Evolutionary conservation across 1,140 invertebrate species (phyloP), one percentile per base, ranked within the genome.

Genomic region (Sitophilus oryzae): DNA sequence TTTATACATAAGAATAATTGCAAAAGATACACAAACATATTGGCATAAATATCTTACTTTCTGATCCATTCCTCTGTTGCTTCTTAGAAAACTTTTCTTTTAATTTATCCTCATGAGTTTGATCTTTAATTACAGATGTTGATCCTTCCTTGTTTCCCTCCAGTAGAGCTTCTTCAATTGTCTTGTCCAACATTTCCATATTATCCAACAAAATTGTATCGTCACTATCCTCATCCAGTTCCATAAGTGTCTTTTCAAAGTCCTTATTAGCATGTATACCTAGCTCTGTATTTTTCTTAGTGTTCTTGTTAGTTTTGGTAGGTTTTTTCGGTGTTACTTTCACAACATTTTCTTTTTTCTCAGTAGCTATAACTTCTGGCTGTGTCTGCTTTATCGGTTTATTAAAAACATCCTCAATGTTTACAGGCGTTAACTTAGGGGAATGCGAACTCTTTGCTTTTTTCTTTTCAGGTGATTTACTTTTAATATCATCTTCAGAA

Each of bases 231-330:
- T 72, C 71, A 67, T 86, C 83, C 35, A 87, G 65, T 63, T 84
- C 75, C 52, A 78, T 62, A 11, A 88, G 66, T 19, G 81, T 83
- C 60, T 78, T 76, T 63, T 82, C 76, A 72, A 88, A 88, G 58
- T 84, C 79, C 44, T 81, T 76, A 76, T 88, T 83, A 51, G 78
- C 75, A 64, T 85, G 80, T 46, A 80, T 75, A 47, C 42, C 34
- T 10, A 38, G 19, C 40, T 51, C 48, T 15, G 35, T 36, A 22
- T 40, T 23, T 41, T 55, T 55, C n/a, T 30, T 34, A 10, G 47
- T 56, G 40, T 51, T 38, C 5, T 41, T 50, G 15, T 52, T 60
- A 14, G 23, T 44, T 41, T 47, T 55, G 1, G 40, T 72, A 49
- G 73, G 68, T 14, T 54, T 53, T 23, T 71, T 72, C 50, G n/a